Conservation (phyloP, 37 sponge, comb jelly and placozoan genomes). For the Crambe crambe region DNA sequence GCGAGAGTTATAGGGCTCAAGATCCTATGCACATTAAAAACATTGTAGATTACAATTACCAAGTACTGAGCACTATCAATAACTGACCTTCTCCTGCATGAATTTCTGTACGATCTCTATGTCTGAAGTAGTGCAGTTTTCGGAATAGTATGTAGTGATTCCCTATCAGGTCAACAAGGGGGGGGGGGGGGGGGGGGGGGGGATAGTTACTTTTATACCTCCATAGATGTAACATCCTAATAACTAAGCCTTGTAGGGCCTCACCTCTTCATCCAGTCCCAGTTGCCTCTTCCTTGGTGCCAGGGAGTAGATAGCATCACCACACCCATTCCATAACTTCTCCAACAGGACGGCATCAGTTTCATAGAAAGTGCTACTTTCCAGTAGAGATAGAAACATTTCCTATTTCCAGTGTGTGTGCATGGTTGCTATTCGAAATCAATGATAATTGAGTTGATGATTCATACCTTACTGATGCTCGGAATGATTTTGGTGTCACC, state of each 20-base stretch:
- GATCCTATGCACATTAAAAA: conserved; percentile 19
- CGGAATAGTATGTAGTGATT: conserved; percentile 86
- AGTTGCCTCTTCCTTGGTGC: conserved; percentile 58
- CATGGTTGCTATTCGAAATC: too few species aligned
- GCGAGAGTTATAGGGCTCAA: conserved; percentile 87
- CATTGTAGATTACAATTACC: neutral
- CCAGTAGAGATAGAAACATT: conserved; percentile 51
- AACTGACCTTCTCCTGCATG: conserved; percentile 75
- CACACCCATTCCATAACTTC: conserved; percentile 65
- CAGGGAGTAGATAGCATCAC: conserved; percentile 72
- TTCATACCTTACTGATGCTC: conserved; percentile 67
- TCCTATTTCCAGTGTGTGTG: too few species aligned
- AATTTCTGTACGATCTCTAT: conserved; percentile 83
- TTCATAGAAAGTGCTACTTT: conserved; percentile 35
- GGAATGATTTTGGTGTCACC: conserved; percentile 92
- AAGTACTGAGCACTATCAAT: neutral
- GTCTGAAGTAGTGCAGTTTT: conserved; percentile 67
- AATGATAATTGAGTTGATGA: too few species aligned
- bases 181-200: neutral
- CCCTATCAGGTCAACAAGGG: conserved; percentile 49
- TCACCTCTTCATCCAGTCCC: conserved; percentile 71
- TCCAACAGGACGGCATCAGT: conserved; percentile 28
- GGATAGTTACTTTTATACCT: neutral
- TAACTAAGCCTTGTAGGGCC: too few species aligned
- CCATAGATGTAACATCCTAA: neutral